These are phyloP conservation scores for Clanis bilineata DNA, from an alignment of 2,888 invertebrate genomes.

Conservation along the genomic window DNA sequence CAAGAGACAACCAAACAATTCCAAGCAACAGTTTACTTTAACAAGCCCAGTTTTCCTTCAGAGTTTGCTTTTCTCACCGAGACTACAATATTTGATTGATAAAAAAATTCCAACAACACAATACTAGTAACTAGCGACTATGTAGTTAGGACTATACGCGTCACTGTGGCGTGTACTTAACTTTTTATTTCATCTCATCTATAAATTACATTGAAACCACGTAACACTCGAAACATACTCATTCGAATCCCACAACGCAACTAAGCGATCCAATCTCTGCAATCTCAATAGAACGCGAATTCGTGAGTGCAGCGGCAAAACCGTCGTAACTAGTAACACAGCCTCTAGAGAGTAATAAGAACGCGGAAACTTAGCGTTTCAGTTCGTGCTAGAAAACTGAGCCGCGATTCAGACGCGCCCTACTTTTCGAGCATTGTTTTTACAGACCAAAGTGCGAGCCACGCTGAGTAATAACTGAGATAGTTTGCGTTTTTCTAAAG, in stretches of 20 bases:
- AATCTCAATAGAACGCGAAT: constrained; percentile 20
- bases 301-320: background rate
- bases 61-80: too few species aligned
- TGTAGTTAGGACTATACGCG: too few species aligned
- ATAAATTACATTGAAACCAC: background rate
- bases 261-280: constrained; percentile 19
- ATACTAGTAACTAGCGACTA: too few species aligned
- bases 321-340: background rate
- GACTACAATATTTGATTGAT: too few species aligned
- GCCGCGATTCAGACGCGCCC: constrained; percentile 5
- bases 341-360: constrained; percentile 9
- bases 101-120: too few species aligned
- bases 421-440: constrained; percentile 11
- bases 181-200: too few species aligned
- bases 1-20: too few species aligned
- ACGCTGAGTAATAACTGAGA: constrained; percentile 3
- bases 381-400: constrained; percentile 4
- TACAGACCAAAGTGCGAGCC: constrained; percentile 1
- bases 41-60: too few species aligned
- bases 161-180: too few species aligned
- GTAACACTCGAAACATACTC: background rate
- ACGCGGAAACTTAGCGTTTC: constrained; percentile 1
- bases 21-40: too few species aligned
- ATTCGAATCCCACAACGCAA: background rate
- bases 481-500: background rate